These are phyloP conservation scores for Leptinotarsa texana DNA, from an alignment of 1,140 invertebrate species.

Conservation along the genomic window DNA sequence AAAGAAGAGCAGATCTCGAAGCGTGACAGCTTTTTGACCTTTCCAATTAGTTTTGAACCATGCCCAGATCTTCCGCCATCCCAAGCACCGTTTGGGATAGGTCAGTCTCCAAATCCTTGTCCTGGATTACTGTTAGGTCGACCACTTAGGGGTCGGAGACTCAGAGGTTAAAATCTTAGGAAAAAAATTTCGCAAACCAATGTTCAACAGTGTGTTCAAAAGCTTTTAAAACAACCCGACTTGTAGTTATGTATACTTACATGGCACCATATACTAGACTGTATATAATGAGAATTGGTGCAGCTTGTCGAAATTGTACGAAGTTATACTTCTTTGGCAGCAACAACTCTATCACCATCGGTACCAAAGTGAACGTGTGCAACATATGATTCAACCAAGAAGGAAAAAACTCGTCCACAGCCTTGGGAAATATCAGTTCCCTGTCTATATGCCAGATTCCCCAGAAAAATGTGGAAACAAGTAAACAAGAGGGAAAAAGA, in stretches of 20 bases:
- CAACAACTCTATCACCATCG: conserved; percentile 32
- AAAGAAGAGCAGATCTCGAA: too few relatives aligned
- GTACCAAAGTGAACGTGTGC: conserved; percentile 35
- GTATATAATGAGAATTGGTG: conserved; percentile 24
- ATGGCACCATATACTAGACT: conserved; percentile 25
- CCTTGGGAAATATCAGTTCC: conserved; percentile 37
- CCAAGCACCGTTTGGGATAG: too few relatives aligned
- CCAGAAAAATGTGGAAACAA: conserved; percentile 37
- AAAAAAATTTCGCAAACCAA: too few relatives aligned
- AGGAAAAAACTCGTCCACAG: conserved; percentile 33
- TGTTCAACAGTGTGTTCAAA: too few relatives aligned
- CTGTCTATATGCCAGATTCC: conserved; percentile 34
- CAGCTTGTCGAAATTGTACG: conserved; percentile 22
- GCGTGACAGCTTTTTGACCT: too few relatives aligned
- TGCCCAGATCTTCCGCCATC: too few relatives aligned
- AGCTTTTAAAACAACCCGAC: too few relatives aligned
- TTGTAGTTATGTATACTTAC: conserved; percentile 26
- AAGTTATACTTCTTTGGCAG: conserved; percentile 26
- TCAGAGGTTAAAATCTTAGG: too few relatives aligned
- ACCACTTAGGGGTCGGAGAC: too few relatives aligned
- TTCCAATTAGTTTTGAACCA: too few relatives aligned
- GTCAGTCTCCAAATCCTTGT: too few relatives aligned
- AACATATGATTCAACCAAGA: conserved; percentile 37
- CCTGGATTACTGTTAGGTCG: too few relatives aligned
- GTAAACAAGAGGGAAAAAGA: conserved; percentile 35